phyloP scores from a whole-genome alignment of 2,888 invertebrate species.

The Horisme vitalbata region DNA sequence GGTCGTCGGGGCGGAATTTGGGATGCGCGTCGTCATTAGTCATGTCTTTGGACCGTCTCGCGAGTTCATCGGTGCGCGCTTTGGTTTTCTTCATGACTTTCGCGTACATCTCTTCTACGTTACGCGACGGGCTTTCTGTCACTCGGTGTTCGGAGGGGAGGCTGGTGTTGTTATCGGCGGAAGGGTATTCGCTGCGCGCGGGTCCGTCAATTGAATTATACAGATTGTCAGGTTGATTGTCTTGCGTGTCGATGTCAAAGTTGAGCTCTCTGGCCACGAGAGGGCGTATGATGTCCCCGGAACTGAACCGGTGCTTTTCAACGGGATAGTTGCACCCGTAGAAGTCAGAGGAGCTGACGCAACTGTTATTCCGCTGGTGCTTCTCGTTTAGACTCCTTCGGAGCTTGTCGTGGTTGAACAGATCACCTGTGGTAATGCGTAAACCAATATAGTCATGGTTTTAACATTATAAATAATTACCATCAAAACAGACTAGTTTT shows the following conservation, averaged over 20 bases:
- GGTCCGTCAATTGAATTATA: conserved; percentile 72
- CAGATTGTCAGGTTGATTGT: conserved; percentile 56
- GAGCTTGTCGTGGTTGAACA: conserved; percentile 73
- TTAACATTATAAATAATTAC: too few relatives aligned
- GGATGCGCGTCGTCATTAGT: conserved; percentile 46
- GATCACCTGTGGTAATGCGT: conserved; percentile 68
- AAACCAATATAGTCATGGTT: too few relatives aligned
- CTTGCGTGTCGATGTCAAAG: conserved; percentile 68
- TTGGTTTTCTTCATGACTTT: conserved; percentile 91
- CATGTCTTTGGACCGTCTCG: conserved; percentile 57
- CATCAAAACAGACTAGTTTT: too few relatives aligned
- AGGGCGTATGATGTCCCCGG: conserved; percentile 74
- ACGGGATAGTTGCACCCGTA: conserved; percentile 81
- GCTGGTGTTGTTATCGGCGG: conserved; percentile 59
- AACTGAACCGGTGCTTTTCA: conserved; percentile 77
- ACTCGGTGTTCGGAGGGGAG: conserved; percentile 62
- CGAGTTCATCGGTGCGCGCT: conserved; percentile 60
- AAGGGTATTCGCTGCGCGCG: conserved; percentile 59
- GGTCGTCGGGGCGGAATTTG: conserved; percentile 72
- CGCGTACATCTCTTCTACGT: conserved; percentile 95
- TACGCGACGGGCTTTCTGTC: conserved; percentile 84
- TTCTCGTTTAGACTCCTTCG: conserved; percentile 78
- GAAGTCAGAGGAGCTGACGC: conserved; percentile 79
- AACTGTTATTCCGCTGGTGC: conserved; percentile 79
- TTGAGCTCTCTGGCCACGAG: conserved; percentile 73